Evolutionary conservation across 2,797 vertebrate species (phyloP), one percentile per base, ranked within the genome.

Genomic region (Nasua narica): DNA sequence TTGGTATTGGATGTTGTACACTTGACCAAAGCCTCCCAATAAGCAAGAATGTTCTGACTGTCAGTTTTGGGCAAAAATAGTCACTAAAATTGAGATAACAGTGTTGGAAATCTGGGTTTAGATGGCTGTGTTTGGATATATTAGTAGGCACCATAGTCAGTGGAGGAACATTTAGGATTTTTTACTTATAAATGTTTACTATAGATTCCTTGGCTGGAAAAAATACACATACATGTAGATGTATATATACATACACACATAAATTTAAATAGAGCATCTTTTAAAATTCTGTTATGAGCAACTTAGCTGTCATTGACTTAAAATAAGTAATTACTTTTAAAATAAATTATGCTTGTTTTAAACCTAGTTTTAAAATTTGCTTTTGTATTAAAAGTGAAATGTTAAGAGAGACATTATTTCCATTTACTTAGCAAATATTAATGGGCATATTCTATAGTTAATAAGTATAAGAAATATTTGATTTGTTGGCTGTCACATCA

Each of bases 131-230:
- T 79, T 72, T 96, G 87, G 52, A 65, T 93, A 58, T 77, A 56
- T 91, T 81, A 58, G 27, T 91, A 86, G 67, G 11, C 25, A 60
- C 11, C 9, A 13, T 81, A 72, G 46, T 50, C 46, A 65, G 35
- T 94, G 54, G 32, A 91, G 12, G 54, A 86, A 87, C 16, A 35
- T 46, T 93, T 86, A 12, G n/a, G 52, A 29, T 37, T 86, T 86
- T 70, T 85, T 86, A 62, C 46, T 74, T 62, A 48, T 70, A 95
- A 81, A 89, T 92, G 27, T 81, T 95, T 85, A 76, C 58, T 32
- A 90, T n/a, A 95, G 48, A 93, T 96, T 93, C 69, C 43, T 18
- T 70, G 46, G 16, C 69, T 87, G 40, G 84, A 74, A 65, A 94
- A 50, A 58, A 65, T 16, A 52, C 13, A 74, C 14, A n/a, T 3